Evolutionary conservation across 2,888 invertebrate genomes (phyloP), one percentile per base, ranked within the genome.

Genomic region (Megastigmus dorsalis): DNA sequence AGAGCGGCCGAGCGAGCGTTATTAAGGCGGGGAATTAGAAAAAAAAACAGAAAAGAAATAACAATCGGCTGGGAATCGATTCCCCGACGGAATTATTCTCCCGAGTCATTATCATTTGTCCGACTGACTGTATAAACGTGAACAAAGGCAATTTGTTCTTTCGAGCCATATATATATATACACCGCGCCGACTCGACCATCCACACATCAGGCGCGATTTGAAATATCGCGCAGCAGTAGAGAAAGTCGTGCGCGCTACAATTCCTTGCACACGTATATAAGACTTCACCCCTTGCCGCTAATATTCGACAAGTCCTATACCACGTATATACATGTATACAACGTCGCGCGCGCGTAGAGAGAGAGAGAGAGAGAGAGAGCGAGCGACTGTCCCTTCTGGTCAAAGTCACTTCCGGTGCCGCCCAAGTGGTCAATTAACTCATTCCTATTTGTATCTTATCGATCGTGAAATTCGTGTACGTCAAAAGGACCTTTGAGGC

Each of bases 341-440:
- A n/a, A n/a, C n/a, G n/a, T n/a, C n/a, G n/a, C n/a, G n/a, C n/a
- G n/a, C n/a, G n/a, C n/a, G n/a, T n/a, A n/a, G 20, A 10, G 20
- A 23, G 30, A 9, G 59, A 41, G 38, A 36, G 55, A 18, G 33
- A 57, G 38, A 38, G 57, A 38, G 57, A 38, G 57, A 57, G 38
- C 18, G n/a, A 38, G 18, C 5, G 48, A 48, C 38, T 50, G 33
- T 54, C 54, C 20, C 54, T 55, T 28, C 2, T 18, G n/a, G 48
- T 7, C 33, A 52, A 38, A 48, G 74, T 54, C 66, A 70, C 75
- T 75, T 75, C 75, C 75, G 75, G 15, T 26, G 36, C 33, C 26
- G 48, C 75, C 50, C 73, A 70, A 74, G 76, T 76, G 76, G 67
- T 74, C 76, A 76, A 76, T 76, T 74, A 76, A 76, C 70, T 70